Base-by-base conservation (phyloP, 1,140 invertebrate species). In the Eurosta solidaginis region DNA sequence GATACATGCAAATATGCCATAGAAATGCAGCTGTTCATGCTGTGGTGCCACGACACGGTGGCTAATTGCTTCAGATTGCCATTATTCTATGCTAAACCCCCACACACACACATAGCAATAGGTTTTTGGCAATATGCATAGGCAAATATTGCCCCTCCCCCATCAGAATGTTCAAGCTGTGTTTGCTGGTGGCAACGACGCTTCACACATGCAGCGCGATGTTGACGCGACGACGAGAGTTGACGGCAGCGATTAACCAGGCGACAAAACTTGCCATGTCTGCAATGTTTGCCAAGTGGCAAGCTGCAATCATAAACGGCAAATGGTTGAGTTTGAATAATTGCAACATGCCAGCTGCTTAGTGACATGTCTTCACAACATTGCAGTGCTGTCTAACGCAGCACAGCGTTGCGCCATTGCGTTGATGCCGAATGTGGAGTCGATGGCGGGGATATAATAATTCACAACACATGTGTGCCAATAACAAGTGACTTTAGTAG, bases 181-280 rank as follows among this genome's bases (percentile, higher is more conserved):
- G 59, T 20, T 7, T 68, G 12, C 27, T 33, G 17, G 33, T 36
- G 54, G 29, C 29, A 1, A 3, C 9, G 27, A 59, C 33, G 29
- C n/a, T 59, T 10, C 27, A 29, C 27, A 17, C n/a, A 33, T 25
- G 54, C 54, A 33, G 59, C 9, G 45, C 45, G 45, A 12, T 9
- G 45, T 47, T n/a, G 45, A 17, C 45, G 45, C n/a, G n/a, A n/a
- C n/a, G 45, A 17, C 12, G n/a, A n/a, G 17, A 68, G n/a, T 33
- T 68, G 33, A 68, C 33, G 33, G n/a, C 27, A 9, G 59, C 33
- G 59, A 42, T 68, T 68, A 68, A 68, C 59, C 59, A 68, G 59
- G 59, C 59, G 59, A 40, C 59, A 68, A 68, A 68, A 68, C 7
- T 68, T 40, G 59, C 59, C 33, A 42, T 20, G 59, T 40, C 59